Evolutionary conservation across 35 echinoderm and acorn worm species (phyloP), one percentile per base, ranked within the genome.

Genomic region (Eucidaris tribuloides): DNA sequence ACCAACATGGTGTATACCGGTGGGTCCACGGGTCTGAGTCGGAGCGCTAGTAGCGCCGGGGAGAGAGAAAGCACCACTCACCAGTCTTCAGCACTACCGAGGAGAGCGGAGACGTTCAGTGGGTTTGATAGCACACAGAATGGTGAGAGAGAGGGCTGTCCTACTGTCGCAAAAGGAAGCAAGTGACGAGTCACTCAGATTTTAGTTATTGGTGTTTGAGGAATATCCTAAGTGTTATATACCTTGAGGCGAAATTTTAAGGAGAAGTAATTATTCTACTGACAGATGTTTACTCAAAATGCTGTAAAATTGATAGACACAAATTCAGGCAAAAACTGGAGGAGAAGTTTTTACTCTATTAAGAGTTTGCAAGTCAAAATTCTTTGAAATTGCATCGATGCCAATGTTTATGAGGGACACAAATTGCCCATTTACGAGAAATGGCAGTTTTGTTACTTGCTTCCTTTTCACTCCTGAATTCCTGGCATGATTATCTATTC

Each of bases 31-130:
- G 45, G 72, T 2, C 30, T 97, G 29, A 71, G 89, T 32, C 77
- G 94, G 31, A 97, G 89, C 68, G 89, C 89, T 22, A 92, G 80
- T n/a, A 92, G 94, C 65, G 94, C 79, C 20, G 89, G 94, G 7
- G 94, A 97, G 81, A 88, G 78, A 32, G 89, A 83, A 9, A 91
- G 89, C 38, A 54, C 52, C 9, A 64, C 65, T 24, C 59, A 79
- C 58, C 82, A 88, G 59, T 28, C 48, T 1, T 61, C 74, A 33
- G 65, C 63, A 7, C 82, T 97, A 18, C 94, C 94, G 7, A 92
- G 91, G 58, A 71, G 94, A 62, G 94, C 94, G 2, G 94, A 97
- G 46, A 97, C 94, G 5, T 97, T 97, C 49, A 88, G 94, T 62
- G 94, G 94, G 20, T 97, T 97, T 86, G 94, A 97, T 62, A 81